A percentile compares a stretch with the other conserved stretches of the same genome.
Evolutionary conservation across 2,797 vertebrate species (phyloP).

Genomic region (Chrosomus eos): DNA sequence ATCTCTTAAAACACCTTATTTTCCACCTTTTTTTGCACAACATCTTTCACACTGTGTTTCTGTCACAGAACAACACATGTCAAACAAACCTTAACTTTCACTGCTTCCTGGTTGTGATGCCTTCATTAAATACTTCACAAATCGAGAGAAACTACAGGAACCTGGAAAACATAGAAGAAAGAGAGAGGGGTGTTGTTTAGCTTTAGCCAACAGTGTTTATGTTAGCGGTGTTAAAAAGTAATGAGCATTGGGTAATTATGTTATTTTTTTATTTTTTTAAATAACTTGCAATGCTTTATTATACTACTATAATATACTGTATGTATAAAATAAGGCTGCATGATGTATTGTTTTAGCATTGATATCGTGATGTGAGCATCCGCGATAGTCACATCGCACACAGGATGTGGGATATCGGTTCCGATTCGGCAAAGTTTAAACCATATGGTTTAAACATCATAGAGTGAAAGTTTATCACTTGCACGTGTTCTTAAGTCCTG

Average conservation of each 20-base stretch:
- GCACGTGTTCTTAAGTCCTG: too few relatives aligned
- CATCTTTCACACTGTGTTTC: constrained; percentile 17
- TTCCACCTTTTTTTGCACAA: constrained; percentile 34
- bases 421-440: too few relatives aligned
- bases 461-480: too few relatives aligned
- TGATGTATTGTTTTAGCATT: too few relatives aligned
- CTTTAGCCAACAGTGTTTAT: neutral
- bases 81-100: constrained; percentile 8
- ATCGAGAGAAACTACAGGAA: neutral
- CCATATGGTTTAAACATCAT: too few relatives aligned
- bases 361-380: too few relatives aligned
- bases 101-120: neutral
- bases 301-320: neutral
- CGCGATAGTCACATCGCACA: too few relatives aligned
- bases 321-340: neutral
- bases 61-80: constrained; percentile 9
- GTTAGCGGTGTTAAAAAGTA: neutral
- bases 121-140: neutral
- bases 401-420: too few relatives aligned
- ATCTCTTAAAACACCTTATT: constrained; percentile 30
- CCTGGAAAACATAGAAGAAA: neutral
- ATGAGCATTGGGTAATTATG: neutral
- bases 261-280: neutral
- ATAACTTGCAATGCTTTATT: neutral
- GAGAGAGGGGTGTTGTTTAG: neutral